These are phyloP conservation scores for Tetropium fuscum DNA, from an alignment of 2,888 invertebrate genomes.

Conservation along the genomic window DNA sequence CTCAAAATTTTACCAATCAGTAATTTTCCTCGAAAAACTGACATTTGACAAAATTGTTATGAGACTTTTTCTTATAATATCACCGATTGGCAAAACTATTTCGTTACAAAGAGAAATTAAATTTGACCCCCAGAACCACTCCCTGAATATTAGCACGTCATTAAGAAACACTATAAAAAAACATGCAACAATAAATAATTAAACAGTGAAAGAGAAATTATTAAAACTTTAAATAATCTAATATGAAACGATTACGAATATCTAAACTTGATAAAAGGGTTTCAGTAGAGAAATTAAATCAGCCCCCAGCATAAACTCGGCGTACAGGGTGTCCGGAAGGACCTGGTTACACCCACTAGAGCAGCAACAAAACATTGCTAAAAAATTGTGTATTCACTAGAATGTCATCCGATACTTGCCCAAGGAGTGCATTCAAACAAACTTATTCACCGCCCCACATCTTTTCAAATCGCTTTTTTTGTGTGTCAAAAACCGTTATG, in stretches of 20 bases:
- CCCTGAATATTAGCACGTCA: too few species aligned
- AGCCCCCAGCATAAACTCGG: conserved; percentile 16
- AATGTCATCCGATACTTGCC: conserved; percentile 62
- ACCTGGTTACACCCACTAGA: conserved; percentile 60
- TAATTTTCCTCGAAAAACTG: too few species aligned
- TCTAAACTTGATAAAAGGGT: too few species aligned
- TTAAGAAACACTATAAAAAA: too few species aligned
- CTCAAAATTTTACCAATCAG: too few species aligned
- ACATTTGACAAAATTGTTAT: too few species aligned
- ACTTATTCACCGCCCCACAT: conserved; percentile 55
- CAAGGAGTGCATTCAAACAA: conserved; percentile 54
- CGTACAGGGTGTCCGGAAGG: conserved; percentile 62
- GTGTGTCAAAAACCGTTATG: conserved; percentile 61
- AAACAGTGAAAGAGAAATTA: not conserved
- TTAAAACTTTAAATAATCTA: not conserved
- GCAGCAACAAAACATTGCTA: conserved; percentile 57
- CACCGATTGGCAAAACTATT: too few species aligned
- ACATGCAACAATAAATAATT: too few species aligned
- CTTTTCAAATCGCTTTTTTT: conserved; percentile 60
- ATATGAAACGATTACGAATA: too few species aligned
- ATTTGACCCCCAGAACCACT: too few species aligned
- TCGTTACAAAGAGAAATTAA: too few species aligned
- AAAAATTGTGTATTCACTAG: conserved; percentile 61
- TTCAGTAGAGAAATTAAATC: not conserved
- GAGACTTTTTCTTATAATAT: too few species aligned